Evolutionary conservation across 2,888 invertebrate species (phyloP).

Genomic region (Pimpla rufipes): DNA sequence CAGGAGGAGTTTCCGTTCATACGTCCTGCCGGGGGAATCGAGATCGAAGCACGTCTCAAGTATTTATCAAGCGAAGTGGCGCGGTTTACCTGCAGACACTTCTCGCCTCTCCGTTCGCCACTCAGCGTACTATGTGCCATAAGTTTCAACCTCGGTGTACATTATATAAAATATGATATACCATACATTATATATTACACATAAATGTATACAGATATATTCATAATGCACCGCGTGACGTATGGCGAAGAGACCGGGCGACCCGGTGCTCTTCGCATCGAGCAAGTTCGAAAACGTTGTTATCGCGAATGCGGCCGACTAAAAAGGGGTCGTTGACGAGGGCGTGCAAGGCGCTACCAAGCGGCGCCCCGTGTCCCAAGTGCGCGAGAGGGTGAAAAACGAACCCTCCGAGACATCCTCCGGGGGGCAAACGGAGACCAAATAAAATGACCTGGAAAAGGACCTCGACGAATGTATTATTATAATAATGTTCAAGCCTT

Average conservation of each 20-base stretch:
- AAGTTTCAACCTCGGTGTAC: slow-evolving; percentile 9
- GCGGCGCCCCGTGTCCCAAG: slow-evolving; percentile 17
- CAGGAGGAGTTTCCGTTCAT: background rate
- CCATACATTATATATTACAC: background rate
- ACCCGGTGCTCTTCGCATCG: slow-evolving; percentile 4
- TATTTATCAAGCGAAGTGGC: slow-evolving; percentile 61
- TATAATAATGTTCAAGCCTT: background rate
- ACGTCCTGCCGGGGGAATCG: slow-evolving; percentile 1
- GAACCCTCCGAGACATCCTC: slow-evolving; percentile 26
- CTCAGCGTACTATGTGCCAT: slow-evolving; percentile 11
- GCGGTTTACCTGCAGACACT: slow-evolving; percentile 49
- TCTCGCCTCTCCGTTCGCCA: slow-evolving; percentile 12
- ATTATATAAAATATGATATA: too few relatives aligned
- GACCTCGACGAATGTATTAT: background rate
- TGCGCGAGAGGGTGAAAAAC: slow-evolving; percentile 32
- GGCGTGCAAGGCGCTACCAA: slow-evolving; percentile 16
- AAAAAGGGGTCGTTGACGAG: slow-evolving; percentile 46
- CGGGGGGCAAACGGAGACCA: slow-evolving; percentile 6
- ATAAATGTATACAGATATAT: background rate
- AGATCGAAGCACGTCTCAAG: slow-evolving; percentile 57
- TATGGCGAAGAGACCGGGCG: slow-evolving; percentile 10
- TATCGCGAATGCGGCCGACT: slow-evolving; percentile 22
- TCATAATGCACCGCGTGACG: background rate
- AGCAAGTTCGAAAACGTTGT: slow-evolving; percentile 47
- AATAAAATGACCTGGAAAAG: slow-evolving; percentile 17